These are phyloP conservation scores for Danio albolineatus DNA, from an alignment of 2,797 vertebrate species.

Conservation along the genomic window DNA sequence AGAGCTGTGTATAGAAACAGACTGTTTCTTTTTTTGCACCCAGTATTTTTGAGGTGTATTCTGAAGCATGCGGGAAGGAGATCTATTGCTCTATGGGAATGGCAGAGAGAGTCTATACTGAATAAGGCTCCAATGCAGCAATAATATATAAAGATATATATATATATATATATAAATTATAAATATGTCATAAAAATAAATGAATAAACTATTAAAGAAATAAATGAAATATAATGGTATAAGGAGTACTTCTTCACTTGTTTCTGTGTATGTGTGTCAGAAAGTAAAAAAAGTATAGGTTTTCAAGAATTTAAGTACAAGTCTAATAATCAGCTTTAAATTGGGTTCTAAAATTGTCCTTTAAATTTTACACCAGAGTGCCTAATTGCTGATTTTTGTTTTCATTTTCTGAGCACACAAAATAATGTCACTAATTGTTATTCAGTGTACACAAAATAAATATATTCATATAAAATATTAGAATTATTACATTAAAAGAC, in stretches of 20 bases:
- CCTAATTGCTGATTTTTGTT: too few species aligned
- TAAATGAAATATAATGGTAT: slow-evolving; percentile 76
- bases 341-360: too few species aligned
- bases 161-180: slow-evolving; percentile 65
- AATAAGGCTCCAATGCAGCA: slow-evolving; percentile 80
- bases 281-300: too few species aligned
- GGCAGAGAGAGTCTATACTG: slow-evolving; percentile 71
- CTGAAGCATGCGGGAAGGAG: slow-evolving; percentile 82
- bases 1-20: slow-evolving; percentile 78
- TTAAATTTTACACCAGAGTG: too few species aligned
- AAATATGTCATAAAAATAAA: slow-evolving; percentile 63
- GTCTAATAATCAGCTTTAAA: too few species aligned
- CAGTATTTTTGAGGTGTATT: slow-evolving; percentile 82
- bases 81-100: slow-evolving; percentile 75
- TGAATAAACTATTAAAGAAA: slow-evolving; percentile 70
- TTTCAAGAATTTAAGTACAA: too few species aligned
- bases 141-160: slow-evolving; percentile 78
- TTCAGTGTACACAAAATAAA: too few species aligned
- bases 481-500: too few species aligned
- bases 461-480: too few species aligned
- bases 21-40: slow-evolving; percentile 82
- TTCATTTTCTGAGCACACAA: too few species aligned
- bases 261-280: slow-evolving; percentile 27
- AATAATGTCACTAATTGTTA: too few species aligned
- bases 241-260: slow-evolving; percentile 51